Evolutionary conservation across 2,888 invertebrate species (phyloP).

Genomic region (Cotesia congregata): DNA sequence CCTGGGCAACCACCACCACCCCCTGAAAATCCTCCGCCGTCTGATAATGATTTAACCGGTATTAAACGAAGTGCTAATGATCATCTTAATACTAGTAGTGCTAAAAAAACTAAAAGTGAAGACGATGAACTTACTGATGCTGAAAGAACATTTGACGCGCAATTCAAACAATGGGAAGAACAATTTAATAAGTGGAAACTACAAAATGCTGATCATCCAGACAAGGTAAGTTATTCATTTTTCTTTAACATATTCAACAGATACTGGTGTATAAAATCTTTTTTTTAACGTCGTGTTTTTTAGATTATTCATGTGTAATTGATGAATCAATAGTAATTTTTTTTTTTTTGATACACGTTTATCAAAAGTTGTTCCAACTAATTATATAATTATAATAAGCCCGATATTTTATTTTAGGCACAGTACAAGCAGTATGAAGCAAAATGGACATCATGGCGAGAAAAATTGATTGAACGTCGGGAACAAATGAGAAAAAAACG

Average conservation of each 20-base stretch:
- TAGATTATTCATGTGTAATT: neutral
- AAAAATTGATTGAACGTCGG: constrained; percentile 83
- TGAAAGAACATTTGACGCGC: constrained; percentile 88
- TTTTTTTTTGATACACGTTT: constrained; percentile 8
- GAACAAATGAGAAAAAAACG: constrained; percentile 84
- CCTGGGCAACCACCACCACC: constrained; percentile 64
- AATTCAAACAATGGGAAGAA: constrained; percentile 92
- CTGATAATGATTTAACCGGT: constrained; percentile 50
- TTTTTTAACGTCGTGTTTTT: neutral
- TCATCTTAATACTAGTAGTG: constrained; percentile 59
- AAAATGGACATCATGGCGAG: constrained; percentile 88
- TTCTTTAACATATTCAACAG: neutral
- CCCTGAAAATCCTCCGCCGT: constrained; percentile 49
- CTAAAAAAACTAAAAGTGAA: constrained; percentile 63
- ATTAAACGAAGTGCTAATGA: constrained; percentile 59
- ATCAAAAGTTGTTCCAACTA: neutral
- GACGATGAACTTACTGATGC: constrained; percentile 74
- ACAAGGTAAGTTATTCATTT: constrained; percentile 75
- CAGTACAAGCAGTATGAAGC: constrained; percentile 89
- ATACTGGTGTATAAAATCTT: neutral
- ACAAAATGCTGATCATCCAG: constrained; percentile 92
- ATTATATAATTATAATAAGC: constrained; percentile 18
- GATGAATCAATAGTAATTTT: neutral
- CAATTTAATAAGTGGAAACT: constrained; percentile 93
- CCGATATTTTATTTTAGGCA: constrained; percentile 61